Evolutionary conservation across 2,888 invertebrate species (phyloP).

Genomic region (Lumbricus terrestris): DNA sequence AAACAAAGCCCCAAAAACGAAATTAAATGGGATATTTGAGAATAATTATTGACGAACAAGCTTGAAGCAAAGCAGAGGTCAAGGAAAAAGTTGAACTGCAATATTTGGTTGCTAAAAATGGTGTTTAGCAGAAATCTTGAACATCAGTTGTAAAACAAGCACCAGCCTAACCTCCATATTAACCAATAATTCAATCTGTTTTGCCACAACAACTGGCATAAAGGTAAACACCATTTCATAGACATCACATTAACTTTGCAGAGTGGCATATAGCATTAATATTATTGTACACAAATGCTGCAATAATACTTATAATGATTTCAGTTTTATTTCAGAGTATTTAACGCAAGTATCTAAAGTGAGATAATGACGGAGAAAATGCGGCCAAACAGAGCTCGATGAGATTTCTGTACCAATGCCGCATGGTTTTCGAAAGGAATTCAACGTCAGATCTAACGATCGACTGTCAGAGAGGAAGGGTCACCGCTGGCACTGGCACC

Average conservation of each 20-base stretch:
- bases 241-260: not conserved
- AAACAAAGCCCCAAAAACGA: not conserved
- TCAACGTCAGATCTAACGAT: not conserved
- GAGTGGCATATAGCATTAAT: constrained; percentile 3
- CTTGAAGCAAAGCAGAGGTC: not conserved
- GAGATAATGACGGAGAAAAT: constrained; percentile 3
- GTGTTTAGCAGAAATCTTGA: constrained; percentile 3
- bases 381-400: not conserved
- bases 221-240: not conserved
- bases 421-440: not conserved
- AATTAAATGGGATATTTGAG: not conserved
- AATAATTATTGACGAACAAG: not conserved
- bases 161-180: too few relatives aligned
- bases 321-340: not conserved
- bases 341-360: not conserved
- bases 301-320: not conserved
- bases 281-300: not conserved
- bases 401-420: not conserved
- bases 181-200: not conserved
- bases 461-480: not conserved
- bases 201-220: not conserved
- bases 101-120: not conserved
- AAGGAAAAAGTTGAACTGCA: not conserved
- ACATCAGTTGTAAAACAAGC: not conserved
- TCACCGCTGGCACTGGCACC: not conserved